Evolutionary conservation across 2,113 vertebrate genomes (phyloP).

Genomic region (Hemibagrus wyckioides): DNA sequence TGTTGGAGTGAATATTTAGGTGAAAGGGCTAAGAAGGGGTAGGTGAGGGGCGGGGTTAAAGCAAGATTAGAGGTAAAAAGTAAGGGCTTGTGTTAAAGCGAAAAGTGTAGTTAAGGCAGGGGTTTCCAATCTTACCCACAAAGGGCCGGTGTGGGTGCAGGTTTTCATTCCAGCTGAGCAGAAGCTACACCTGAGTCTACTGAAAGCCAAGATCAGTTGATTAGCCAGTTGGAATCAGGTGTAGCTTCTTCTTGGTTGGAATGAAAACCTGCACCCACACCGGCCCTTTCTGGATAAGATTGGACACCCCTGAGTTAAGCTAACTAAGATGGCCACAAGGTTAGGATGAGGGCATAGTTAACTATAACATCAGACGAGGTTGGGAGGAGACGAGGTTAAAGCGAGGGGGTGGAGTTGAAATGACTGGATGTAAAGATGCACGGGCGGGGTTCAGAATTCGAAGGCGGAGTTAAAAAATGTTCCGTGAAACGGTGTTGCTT

Average conservation of each 20-base stretch:
- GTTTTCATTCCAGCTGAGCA: no score
- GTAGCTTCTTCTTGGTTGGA: no score
- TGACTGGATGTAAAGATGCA: background rate
- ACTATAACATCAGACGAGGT: no score
- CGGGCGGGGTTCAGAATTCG: background rate
- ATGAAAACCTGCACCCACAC: no score
- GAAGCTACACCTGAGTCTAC: no score
- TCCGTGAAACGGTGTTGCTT: background rate
- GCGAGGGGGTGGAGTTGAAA: background rate
- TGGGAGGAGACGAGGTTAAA: background rate
- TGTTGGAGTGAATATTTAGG: background rate
- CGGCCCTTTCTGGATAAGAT: no score
- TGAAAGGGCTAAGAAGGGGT: background rate
- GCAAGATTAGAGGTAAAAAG: background rate
- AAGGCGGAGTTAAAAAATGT: background rate
- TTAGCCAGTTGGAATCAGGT: no score
- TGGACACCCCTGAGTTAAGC: no score
- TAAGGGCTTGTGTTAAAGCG: background rate
- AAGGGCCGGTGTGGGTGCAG: no score
- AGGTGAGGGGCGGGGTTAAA: background rate
- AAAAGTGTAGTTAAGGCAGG: background rate
- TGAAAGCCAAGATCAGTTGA: no score
- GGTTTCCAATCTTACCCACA: no score
- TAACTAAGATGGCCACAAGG: background rate
- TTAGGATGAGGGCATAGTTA: background rate